These are phyloP conservation scores for Saccopteryx leptura DNA, from an alignment of 2,113 vertebrate species.

Conservation along the genomic window DNA sequence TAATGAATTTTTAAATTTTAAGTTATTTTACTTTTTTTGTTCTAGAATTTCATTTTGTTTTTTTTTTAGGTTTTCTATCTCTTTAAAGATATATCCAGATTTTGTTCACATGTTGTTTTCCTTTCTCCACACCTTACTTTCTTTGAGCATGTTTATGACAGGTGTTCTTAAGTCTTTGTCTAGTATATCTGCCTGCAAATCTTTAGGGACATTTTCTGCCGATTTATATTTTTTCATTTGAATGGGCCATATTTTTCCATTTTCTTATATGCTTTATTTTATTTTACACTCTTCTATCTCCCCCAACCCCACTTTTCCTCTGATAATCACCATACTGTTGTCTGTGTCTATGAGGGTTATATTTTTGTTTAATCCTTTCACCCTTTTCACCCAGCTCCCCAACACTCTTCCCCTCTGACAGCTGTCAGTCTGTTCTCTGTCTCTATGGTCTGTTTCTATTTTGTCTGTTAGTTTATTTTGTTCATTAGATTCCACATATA, in stretches of 20 bases:
- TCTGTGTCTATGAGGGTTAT: not conserved
- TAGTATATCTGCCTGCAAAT: not conserved
- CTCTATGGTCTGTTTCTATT: not conserved
- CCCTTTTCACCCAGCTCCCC: not conserved
- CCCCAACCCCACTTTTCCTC: not conserved
- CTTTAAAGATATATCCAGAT: not conserved
- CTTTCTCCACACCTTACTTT: not conserved
- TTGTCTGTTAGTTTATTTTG: not conserved
- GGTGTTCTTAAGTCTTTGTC: not conserved
- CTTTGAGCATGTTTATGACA: not conserved
- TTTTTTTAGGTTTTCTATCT: not conserved
- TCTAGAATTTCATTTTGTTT: not conserved
- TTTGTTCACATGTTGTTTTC: not conserved
- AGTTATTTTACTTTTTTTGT: not conserved
- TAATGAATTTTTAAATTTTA: not conserved
- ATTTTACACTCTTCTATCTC: not conserved
- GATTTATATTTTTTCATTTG: not conserved
- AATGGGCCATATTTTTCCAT: not conserved
- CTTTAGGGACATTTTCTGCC: not conserved
- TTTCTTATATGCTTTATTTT: not conserved
- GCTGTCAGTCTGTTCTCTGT: not conserved
- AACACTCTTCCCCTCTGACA: not conserved
- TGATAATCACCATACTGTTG: not conserved
- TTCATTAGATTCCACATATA: not conserved
- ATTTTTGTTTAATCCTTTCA: not conserved